A percentile compares a stretch with the other conserved stretches of the same genome.
These are phyloP conservation scores for Mizuhopecten yessoensis DNA, from an alignment of 1,140 invertebrate species.

Conservation along the genomic window DNA sequence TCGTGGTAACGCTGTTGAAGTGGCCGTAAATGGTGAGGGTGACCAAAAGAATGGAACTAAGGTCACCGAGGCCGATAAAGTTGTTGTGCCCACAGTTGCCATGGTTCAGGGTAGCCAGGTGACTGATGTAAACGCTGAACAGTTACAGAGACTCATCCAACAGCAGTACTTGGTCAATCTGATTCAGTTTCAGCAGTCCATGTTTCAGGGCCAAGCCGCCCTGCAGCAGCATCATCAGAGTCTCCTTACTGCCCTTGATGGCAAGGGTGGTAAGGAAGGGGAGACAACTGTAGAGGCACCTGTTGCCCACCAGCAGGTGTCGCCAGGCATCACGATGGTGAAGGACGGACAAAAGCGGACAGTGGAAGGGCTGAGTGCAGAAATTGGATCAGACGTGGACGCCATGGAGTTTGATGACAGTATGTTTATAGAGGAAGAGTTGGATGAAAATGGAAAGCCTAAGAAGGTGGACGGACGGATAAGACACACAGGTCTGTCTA, in stretches of 20 bases:
- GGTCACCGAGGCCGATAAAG: not conserved
- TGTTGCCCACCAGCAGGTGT: not conserved
- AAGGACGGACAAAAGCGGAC: conserved; percentile 44
- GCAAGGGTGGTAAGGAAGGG: conserved; percentile 50
- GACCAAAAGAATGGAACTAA: conserved; percentile 5
- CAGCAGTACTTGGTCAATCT: conserved; percentile 62
- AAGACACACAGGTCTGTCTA: conserved; percentile 68
- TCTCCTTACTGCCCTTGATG: conserved; percentile 57
- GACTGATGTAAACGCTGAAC: conserved; percentile 42
- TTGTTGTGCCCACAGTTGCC: conserved; percentile 42
- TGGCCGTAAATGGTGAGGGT: not conserved
- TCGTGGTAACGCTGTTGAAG: conserved; percentile 40
- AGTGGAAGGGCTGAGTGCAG: conserved; percentile 45
- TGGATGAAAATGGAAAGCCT: conserved; percentile 60
- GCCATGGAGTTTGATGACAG: conserved; percentile 72
- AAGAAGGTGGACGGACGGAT: conserved; percentile 69
- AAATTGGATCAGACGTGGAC: conserved; percentile 67
- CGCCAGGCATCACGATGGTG: not conserved
- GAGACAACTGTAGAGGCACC: conserved; percentile 31
- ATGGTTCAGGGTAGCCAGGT: conserved; percentile 35
- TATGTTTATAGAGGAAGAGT: conserved; percentile 68
- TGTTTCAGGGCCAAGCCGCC: conserved; percentile 56
- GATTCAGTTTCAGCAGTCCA: conserved; percentile 61
- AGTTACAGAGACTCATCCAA: conserved; percentile 59
- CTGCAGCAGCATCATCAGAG: conserved; percentile 58